phyloP scores from a whole-genome alignment of 2,888 invertebrate genomes.

The Pimpla rufipes region DNA sequence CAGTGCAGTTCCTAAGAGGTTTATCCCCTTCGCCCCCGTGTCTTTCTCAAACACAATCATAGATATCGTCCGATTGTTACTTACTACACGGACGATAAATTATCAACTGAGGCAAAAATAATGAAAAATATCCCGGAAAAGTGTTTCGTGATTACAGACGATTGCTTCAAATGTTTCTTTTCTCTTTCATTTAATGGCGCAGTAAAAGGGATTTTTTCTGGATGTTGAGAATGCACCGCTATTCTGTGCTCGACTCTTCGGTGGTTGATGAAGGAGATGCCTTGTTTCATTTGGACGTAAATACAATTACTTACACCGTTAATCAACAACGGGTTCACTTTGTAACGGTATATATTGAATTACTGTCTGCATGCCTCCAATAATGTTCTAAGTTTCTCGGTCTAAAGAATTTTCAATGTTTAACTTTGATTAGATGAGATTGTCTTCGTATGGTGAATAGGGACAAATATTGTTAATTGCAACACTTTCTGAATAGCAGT shows the following conservation, averaged over 20 bases:
- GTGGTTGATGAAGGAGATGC: too few species aligned
- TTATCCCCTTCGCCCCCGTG: conserved; percentile 27
- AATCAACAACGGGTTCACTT: background rate
- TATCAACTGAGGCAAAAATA: conserved; percentile 18
- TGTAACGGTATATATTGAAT: background rate
- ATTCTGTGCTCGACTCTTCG: too few species aligned
- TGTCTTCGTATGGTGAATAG: background rate
- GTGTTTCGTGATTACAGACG: too few species aligned
- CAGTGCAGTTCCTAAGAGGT: conserved; percentile 28
- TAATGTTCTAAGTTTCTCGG: background rate
- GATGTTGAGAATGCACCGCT: too few species aligned
- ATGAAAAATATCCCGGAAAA: conserved; percentile 5
- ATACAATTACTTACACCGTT: too few species aligned
- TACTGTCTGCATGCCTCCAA: background rate
- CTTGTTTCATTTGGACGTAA: too few species aligned
- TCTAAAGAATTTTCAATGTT: background rate
- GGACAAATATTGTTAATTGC: too few species aligned
- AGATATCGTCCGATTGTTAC: conserved; percentile 44
- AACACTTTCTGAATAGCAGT: too few species aligned
- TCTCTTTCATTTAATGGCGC: background rate
- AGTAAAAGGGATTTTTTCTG: background rate
- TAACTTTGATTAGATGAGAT: background rate
- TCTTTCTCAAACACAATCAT: conserved; percentile 38
- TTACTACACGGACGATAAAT: conserved; percentile 25
- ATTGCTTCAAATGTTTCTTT: background rate